Evolutionary conservation across 64 coral and sea anemone species (phyloP), one percentile per base, ranked within the genome.

Genomic region (Acropora yongei): DNA sequence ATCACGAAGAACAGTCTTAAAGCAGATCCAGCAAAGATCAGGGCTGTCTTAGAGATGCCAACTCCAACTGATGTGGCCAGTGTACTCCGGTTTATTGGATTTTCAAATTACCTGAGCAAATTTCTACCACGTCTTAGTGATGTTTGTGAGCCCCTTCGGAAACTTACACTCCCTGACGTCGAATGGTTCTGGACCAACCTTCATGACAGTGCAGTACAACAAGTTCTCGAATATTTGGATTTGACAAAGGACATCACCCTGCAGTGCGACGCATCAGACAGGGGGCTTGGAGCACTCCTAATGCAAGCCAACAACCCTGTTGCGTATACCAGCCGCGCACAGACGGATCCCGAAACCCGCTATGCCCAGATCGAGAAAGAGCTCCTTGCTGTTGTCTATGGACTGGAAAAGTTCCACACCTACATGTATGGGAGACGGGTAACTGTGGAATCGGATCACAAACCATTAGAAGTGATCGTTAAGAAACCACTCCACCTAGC

Each of bases 111-210:
- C 63, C 63, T 67, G 7, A 84, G 80, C 80, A 45, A 65, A 20
- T 84, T 84, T 66, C 49, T 87, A 42, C 84, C 84, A n/a, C 6
- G 46, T 2, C 1, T 86, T 5, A 84, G 82, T 68, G 57, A 85
- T 67, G 10, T 67, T 13, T 67, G 11, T 3, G 63, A 0, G 63
- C 63, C 17, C 11, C 12, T 67, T 0, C 63, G 63, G 0, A 9
- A 67, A 18, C 63, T 67, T 0, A 67, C 63, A 3, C 63, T 16
- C 11, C 0, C 6, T 14, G 63, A 67, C 17, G 6, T 67, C 3
- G 63, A 67, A 14, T 67, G 63, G 63, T 67, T 67, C 12, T 19
- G 63, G 63, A 67, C 10, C 17, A 14, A 67, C 63, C 11, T 67
- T 14, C 0, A 67, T 13, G 63, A 67, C 63, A 13, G 11, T 67